Evolutionary conservation across 2,113 vertebrate genomes (phyloP).

Genomic region (Epinephelus lanceolatus): DNA sequence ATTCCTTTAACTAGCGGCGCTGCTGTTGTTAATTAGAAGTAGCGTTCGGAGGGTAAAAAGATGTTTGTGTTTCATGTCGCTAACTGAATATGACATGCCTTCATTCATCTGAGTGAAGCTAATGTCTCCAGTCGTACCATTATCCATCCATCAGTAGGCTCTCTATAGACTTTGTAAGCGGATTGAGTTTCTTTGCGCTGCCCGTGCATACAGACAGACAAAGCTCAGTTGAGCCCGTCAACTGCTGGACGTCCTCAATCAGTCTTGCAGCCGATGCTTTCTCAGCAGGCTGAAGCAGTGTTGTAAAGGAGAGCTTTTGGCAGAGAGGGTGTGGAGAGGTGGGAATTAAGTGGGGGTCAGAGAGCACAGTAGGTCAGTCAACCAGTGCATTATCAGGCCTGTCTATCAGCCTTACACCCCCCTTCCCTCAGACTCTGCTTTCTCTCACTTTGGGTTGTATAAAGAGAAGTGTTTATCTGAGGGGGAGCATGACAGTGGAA

Average conservation of each 20-base stretch:
- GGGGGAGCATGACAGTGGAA: neutral
- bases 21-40: constrained; percentile 11
- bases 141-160: constrained; percentile 37
- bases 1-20: neutral
- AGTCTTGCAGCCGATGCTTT: constrained; percentile 44
- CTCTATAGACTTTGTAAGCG: constrained; percentile 39
- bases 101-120: constrained; percentile 24
- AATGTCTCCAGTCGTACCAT: constrained; percentile 18
- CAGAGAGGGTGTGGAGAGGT: constrained; percentile 67
- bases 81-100: constrained; percentile 19
- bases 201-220: constrained; percentile 32
- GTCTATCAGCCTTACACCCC: constrained; percentile 60
- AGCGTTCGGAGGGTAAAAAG: constrained; percentile 5
- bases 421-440: constrained; percentile 50
- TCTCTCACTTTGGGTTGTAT: constrained; percentile 44
- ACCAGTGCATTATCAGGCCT: constrained; percentile 64
- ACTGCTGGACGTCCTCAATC: constrained; percentile 63
- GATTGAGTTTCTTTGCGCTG: constrained; percentile 10
- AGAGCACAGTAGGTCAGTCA: constrained; percentile 67
- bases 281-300: constrained; percentile 55
- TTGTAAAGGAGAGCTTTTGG: constrained; percentile 59
- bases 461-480: constrained; percentile 45
- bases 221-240: constrained; percentile 60
- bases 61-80: constrained; percentile 21
- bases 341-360: constrained; percentile 72